A percentile compares a stretch with the other conserved stretches of the same genome.
phyloP scores from a whole-genome alignment of 1,140 invertebrate species.

The Pseudomyrmex cubaensis region DNA sequence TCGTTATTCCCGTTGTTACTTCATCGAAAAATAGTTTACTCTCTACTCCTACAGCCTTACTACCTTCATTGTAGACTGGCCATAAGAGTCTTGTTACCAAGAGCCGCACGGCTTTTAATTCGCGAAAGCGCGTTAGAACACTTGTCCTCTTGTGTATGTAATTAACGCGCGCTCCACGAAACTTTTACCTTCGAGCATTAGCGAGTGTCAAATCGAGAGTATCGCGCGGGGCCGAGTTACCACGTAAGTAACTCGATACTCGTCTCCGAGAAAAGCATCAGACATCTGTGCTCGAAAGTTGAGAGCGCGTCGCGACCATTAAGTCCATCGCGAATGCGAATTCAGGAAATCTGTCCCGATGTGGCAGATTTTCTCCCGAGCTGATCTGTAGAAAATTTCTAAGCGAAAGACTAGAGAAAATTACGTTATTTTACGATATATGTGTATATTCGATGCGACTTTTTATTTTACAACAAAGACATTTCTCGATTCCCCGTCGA shows the following conservation, averaged over 20 bases:
- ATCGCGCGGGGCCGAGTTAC: not conserved
- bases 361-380: too few relatives aligned
- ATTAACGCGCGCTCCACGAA: slow-evolving; percentile 18
- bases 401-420: too few relatives aligned
- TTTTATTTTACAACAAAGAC: too few relatives aligned
- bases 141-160: slow-evolving; percentile 27
- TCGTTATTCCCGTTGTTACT: too few relatives aligned
- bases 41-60: too few relatives aligned
- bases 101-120: slow-evolving; percentile 10
- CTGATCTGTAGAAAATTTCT: too few relatives aligned
- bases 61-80: too few relatives aligned
- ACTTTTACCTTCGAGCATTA: slow-evolving; percentile 50
- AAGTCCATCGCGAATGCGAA: not conserved
- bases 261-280: not conserved
- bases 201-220: slow-evolving; percentile 36
- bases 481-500: slow-evolving; percentile 33
- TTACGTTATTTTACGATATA: too few relatives aligned
- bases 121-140: slow-evolving; percentile 28
- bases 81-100: slow-evolving; percentile 23
- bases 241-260: not conserved
- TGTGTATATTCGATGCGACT: too few relatives aligned
- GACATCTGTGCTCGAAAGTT: not conserved
- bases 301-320: not conserved
- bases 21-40: too few relatives aligned
- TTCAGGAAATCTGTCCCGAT: too few relatives aligned